Evolutionary conservation across 2,113 vertebrate species (phyloP).

Genomic region (Cynocephalus volans): DNA sequence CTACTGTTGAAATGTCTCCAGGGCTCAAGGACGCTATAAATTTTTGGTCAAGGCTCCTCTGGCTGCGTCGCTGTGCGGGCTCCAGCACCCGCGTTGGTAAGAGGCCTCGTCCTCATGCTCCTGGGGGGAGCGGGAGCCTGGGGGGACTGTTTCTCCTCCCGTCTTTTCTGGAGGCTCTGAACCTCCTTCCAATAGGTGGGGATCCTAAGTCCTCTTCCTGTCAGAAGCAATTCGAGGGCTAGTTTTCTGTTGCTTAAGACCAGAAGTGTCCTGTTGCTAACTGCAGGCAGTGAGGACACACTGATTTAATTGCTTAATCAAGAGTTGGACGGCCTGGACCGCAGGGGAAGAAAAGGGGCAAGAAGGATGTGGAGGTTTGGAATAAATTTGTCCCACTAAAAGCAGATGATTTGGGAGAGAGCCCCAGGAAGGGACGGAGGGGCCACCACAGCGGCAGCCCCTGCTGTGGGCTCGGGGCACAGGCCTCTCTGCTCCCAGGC

Average conservation of each 20-base stretch:
- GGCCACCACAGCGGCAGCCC: background rate
- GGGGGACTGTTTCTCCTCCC: no score
- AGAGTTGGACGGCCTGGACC: fast-evolving
- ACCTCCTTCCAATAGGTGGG: background rate
- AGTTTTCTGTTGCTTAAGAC: background rate
- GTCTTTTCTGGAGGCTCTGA: background rate
- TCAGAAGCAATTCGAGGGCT: background rate
- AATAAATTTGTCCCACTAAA: background rate
- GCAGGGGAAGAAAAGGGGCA: background rate
- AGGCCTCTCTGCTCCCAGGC: background rate
- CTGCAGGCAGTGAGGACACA: background rate
- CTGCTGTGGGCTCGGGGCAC: background rate
- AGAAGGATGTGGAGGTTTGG: background rate
- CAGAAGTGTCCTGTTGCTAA: fast-evolving
- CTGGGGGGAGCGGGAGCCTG: background rate
- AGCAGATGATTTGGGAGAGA: background rate
- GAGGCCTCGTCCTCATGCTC: background rate
- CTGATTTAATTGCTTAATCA: no score
- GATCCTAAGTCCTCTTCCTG: no score
- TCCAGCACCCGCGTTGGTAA: background rate
- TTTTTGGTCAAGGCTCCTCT: background rate
- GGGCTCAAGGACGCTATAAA: fast-evolving
- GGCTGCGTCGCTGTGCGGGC: no score
- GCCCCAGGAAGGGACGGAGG: background rate
- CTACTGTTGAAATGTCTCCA: background rate